Evolutionary conservation across 30 jellyfish, hydroid and myxozoan species (phyloP).

Genomic region (Cassiopea xamachana): DNA sequence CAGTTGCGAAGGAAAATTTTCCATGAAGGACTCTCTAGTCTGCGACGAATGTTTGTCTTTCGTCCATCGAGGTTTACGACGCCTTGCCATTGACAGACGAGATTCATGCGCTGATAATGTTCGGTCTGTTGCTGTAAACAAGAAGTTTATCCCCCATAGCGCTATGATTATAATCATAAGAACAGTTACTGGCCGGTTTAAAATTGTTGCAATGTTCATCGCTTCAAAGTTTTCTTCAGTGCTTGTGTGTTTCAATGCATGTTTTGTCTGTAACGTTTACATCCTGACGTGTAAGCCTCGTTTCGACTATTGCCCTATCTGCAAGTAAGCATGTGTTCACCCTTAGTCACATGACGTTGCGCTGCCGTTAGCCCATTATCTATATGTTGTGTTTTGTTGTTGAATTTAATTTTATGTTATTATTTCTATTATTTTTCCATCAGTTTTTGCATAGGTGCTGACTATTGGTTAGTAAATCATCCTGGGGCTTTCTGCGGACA

Average conservation of each 20-base stretch:
- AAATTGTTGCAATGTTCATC: background rate
- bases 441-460: too few species aligned
- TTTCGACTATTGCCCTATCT: background rate
- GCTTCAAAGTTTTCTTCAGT: background rate
- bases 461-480: too few species aligned
- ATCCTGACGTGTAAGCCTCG: constrained; percentile 3
- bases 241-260: background rate
- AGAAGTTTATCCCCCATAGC: constrained; percentile 22
- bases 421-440: too few species aligned
- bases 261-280: background rate
- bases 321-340: background rate
- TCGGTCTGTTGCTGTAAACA: constrained; percentile 30
- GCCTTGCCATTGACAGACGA: background rate
- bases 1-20: background rate
- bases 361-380: background rate
- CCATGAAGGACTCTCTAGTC: background rate
- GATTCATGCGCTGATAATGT: constrained; percentile 14
- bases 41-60: background rate
- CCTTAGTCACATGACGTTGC: background rate
- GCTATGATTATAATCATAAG: constrained; percentile 2
- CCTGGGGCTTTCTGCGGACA: too few species aligned
- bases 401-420: too few species aligned
- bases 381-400: too few species aligned
- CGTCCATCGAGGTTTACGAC: background rate
- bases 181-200: constrained; percentile 10